Evolutionary conservation across 2,113 vertebrate species (phyloP).

Genomic region (Dissostichus mawsoni): DNA sequence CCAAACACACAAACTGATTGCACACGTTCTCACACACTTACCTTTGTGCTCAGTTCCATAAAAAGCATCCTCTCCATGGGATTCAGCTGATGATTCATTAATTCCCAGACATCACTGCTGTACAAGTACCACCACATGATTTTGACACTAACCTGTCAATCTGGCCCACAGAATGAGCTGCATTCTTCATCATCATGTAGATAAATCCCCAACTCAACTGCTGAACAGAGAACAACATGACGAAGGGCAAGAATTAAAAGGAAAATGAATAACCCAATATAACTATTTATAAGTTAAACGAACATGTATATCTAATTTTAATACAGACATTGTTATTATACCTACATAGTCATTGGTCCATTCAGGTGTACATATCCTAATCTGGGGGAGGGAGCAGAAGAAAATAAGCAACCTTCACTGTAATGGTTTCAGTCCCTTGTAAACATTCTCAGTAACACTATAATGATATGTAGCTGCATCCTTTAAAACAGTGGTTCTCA

Average conservation of each 20-base stretch:
- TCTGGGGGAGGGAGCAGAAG: neutral
- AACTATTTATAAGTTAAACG: neutral
- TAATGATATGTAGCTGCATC: too few relatives aligned
- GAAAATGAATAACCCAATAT: neutral
- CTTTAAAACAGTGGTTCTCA: too few relatives aligned
- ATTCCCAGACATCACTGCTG: constrained; percentile 67
- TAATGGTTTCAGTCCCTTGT: neutral
- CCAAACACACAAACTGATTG: neutral
- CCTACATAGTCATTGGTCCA: neutral
- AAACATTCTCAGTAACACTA: too few relatives aligned
- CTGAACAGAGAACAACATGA: neutral
- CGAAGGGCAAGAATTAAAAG: neutral
- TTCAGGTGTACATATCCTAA: neutral
- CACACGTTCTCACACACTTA: neutral
- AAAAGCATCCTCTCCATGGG: constrained; percentile 35
- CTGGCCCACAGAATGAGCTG: constrained; percentile 43
- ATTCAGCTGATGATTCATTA: constrained; percentile 68
- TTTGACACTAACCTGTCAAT: constrained; percentile 68
- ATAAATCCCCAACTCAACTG: constrained; percentile 11
- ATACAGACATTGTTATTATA: neutral
- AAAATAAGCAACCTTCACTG: neutral
- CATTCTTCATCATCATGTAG: constrained; percentile 28
- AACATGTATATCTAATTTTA: neutral
- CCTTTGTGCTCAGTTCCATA: constrained; percentile 5
- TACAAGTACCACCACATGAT: constrained; percentile 60